A percentile compares a stretch with the other conserved stretches of the same genome.
Conservation (phyloP, 1,140 invertebrate genomes). For the Trypoxylus dichotomus region DNA sequence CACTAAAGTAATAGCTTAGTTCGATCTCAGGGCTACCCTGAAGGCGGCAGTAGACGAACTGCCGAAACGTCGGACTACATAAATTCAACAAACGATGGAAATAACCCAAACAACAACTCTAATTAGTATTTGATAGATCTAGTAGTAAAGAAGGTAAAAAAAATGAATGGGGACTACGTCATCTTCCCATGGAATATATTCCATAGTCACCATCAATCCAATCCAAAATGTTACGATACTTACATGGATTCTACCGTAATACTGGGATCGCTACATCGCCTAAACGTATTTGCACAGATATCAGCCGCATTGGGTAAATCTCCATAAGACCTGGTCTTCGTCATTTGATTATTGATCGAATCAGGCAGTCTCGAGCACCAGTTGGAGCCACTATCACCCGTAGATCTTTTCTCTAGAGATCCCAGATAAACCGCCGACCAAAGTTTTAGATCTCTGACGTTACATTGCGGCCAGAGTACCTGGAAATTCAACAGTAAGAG, state of each 20-base stretch:
- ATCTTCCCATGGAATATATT: too few species aligned
- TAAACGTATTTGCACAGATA: constrained; percentile 56
- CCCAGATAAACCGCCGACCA: constrained; percentile 87
- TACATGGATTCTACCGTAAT: constrained; percentile 63
- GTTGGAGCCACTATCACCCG: constrained; percentile 36
- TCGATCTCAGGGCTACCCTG: too few species aligned
- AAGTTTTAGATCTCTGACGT: constrained; percentile 77
- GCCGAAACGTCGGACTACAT: too few species aligned
- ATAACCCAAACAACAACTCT: too few species aligned
- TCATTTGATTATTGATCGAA: constrained; percentile 56
- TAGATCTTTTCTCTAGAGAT: constrained; percentile 55
- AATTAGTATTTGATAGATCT: too few species aligned
- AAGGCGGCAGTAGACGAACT: too few species aligned
- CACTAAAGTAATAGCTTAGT: too few species aligned
- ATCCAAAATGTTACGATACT: too few species aligned
- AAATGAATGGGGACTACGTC: too few species aligned
- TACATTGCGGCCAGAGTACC: constrained; percentile 85
- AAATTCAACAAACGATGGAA: too few species aligned
- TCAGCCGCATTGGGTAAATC: constrained; percentile 70
- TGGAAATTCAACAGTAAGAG: constrained; percentile 53
- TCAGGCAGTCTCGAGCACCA: constrained; percentile 43
- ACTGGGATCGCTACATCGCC: constrained; percentile 83
- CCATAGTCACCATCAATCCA: too few species aligned
- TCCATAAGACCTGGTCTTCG: constrained; percentile 79
- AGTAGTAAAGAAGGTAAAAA: too few species aligned